Base-by-base conservation (phyloP, 2,888 invertebrate genomes). In the Philopedon plagiatum region DNA sequence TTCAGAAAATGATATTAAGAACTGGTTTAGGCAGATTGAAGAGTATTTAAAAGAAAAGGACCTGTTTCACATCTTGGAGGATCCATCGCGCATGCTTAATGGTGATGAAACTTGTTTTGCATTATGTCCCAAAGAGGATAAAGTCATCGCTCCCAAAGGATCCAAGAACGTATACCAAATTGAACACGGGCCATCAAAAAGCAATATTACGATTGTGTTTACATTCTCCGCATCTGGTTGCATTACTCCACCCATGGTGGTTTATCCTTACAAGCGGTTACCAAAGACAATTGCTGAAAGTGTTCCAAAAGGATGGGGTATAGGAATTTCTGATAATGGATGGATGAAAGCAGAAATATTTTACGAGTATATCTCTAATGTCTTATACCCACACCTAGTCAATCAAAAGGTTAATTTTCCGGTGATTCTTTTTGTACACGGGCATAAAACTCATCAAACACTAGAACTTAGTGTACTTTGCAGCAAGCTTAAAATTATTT, bases 371-470 rank as follows among this genome's bases (percentile, higher is more conserved):
- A 81, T 84, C 15, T 64, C 37, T 1, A 73, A 75, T 34, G 54
- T 75, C 21, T 85, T 71, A 61, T 83, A 11, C 83, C 83, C 74
- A 78, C 84, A 39, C 82, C 67, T 83, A 71, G 78, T 80, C 5
- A 77, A 71, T 62, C 44, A 71, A 32, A 70, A 74, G 0, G 70
- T 75, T 61, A 63, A 41, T 68, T 81, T 84, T 67, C 82, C 82
- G 1, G 72, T 78, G 5, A 74, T 85, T 0, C 77, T 85, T 60
- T 84, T 84, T 71, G 80, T 84, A 23, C 83, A 83, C 65, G 81
- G 81, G 1, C 74, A 61, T 54, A 66, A n/a, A n/a, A n/a, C n/a
- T n/a, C 74, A 73, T 34, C 32, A 58, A 21, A 60, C 60, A 23
- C 49, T 58, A 13, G 15, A 67, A 37, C 15, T 65, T 9, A 72